Conservation (phyloP, 2,113 vertebrate genomes). For the Mobula birostris region DNA sequence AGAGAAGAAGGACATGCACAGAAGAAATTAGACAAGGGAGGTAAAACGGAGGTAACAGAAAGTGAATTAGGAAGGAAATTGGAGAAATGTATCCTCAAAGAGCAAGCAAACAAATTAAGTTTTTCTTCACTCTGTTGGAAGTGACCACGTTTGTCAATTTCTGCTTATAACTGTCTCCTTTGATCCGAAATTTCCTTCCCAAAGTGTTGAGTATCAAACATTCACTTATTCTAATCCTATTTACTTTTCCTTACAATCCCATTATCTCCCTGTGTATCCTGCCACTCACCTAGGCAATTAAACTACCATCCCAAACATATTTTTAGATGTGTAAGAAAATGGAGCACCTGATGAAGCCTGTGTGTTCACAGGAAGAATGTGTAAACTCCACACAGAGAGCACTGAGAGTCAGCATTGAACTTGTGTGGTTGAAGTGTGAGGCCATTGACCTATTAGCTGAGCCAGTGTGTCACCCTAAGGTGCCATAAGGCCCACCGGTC, state of each 20-base stretch:
- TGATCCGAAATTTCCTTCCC: not conserved
- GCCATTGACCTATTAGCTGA: too few species aligned
- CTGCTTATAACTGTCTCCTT: not conserved
- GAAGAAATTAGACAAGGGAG: not conserved
- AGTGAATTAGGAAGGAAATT: not conserved
- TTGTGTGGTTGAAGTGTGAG: too few species aligned
- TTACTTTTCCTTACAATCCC: too few species aligned
- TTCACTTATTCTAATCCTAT: too few species aligned
- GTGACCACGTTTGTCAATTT: not conserved
- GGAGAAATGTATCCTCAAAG: not conserved
- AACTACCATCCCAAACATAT: too few species aligned
- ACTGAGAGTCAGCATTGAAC: too few species aligned
- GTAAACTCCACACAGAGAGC: too few species aligned
- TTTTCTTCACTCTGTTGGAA: not conserved
- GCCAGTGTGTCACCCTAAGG: not conserved
- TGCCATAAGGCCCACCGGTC: not conserved
- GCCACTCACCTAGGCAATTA: too few species aligned
- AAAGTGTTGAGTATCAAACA: not conserved
- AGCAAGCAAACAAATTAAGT: not conserved
- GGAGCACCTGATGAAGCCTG: too few species aligned
- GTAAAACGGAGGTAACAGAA: not conserved
- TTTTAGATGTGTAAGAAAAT: too few species aligned
- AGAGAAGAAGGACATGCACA: not conserved
- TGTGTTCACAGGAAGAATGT: too few species aligned
- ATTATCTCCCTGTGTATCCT: too few species aligned